phyloP scores from a whole-genome alignment of 2,888 invertebrate species.

The Metopia argyrocephala region DNA sequence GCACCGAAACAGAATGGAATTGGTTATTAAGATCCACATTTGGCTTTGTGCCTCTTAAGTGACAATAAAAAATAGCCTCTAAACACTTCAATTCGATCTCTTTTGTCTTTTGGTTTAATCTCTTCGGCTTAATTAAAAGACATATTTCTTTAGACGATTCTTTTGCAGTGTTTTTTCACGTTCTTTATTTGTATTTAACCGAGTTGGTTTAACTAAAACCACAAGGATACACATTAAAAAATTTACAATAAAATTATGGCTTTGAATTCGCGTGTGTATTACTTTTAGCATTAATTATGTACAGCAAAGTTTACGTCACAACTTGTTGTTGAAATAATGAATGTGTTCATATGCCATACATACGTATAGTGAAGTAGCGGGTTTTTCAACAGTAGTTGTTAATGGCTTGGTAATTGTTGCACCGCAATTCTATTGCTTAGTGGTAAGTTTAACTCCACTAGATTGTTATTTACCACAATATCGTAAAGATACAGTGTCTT shows the following conservation, averaged over 20 bases:
- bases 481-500: too few relatives aligned
- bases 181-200: slow-evolving; percentile 15
- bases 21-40: too few relatives aligned
- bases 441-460: too few relatives aligned
- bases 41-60: too few relatives aligned
- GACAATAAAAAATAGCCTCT: neutral
- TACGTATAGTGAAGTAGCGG: too few relatives aligned
- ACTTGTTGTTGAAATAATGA: slow-evolving; percentile 57
- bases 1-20: neutral
- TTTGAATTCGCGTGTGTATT: slow-evolving; percentile 69
- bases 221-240: slow-evolving; percentile 4
- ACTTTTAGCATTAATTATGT: slow-evolving; percentile 71
- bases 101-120: slow-evolving; percentile 49
- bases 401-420: too few relatives aligned
- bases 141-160: slow-evolving; percentile 63
- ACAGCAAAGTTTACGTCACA: slow-evolving; percentile 57
- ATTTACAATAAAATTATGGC: slow-evolving; percentile 62
- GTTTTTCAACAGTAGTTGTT: too few relatives aligned
- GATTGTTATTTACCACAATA: too few relatives aligned
- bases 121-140: slow-evolving; percentile 69
- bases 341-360: slow-evolving; percentile 11
- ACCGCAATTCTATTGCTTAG: too few relatives aligned
- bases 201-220: slow-evolving; percentile 26
- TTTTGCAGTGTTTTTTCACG: slow-evolving; percentile 5
- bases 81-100: neutral